Evolutionary conservation across 37 sponge, comb jelly and placozoan species (phyloP), one percentile per base, ranked within the genome.

Genomic region (Halichondria panicea): DNA sequence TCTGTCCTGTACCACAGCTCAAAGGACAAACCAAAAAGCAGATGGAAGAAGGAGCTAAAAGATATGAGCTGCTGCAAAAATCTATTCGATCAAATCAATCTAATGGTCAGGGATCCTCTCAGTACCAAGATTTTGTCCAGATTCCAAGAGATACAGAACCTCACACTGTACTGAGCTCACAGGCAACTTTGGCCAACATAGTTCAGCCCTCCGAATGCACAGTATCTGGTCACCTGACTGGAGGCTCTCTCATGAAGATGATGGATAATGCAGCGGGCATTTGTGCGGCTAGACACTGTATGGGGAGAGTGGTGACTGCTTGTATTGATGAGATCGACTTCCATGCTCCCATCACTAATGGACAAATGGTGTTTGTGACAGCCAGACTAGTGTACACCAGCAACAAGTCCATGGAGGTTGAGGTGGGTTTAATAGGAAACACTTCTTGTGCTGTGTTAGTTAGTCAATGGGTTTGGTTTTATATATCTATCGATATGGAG

Each of bases 171-270:
- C 38, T 67, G 42, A 32, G 37, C 28, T 92, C 92, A 25, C 88
- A 78, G 56, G 65, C 81, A 22, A 75, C 88, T 2, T 75, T 92
- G 19, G 76, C 71, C 27, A 90, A 87, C 24, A 32, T 87, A 8
- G 87, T 94, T 0, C 78, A 85, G 4, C 93, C 95, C 4, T 84
- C 87, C 2, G 95, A 94, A 75, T 94, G 95, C 55, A n/a, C 41
- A 0, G 3, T 65, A 7, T 38, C 63, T 0, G 75, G 75, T 18
- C 75, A 80, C 68, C 37, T 90, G 66, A 78, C 65, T 71, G 95
- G 95, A 2, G 95, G 95, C 1, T 44, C 84, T 4, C 77, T 94
- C 30, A 94, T 94, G 95, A 94, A 94, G 85, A 87, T 91, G 81
- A 91, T 94, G 95, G 95, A 94, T 56, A 84, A 50, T 43, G 74